These are phyloP conservation scores for Microcebus griseorufus DNA, from an alignment of 2,113 vertebrate species.

Conservation along the genomic window DNA sequence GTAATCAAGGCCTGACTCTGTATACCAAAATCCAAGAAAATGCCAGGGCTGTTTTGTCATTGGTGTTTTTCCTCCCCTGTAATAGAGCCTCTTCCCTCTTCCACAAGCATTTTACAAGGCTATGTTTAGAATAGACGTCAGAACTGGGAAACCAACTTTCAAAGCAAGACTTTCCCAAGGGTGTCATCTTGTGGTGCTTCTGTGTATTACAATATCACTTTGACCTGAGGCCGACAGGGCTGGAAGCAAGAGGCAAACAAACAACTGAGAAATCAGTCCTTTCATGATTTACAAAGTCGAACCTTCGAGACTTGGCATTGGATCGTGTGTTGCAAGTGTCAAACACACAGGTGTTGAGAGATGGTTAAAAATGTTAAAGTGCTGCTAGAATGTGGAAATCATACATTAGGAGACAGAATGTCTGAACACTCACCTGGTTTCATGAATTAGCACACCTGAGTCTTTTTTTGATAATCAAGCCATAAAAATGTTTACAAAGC, in stretches of 20 bases:
- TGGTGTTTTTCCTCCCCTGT: constrained; percentile 42
- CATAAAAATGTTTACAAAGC: constrained; percentile 25
- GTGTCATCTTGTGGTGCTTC: constrained; percentile 78
- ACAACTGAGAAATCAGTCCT: neutral
- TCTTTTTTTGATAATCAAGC: neutral
- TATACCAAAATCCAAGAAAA: constrained; percentile 54
- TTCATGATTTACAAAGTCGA: constrained; percentile 5
- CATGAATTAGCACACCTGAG: neutral
- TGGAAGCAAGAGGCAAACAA: constrained; percentile 9
- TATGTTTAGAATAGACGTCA: constrained; percentile 57
- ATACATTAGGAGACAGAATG: neutral
- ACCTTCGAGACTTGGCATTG: neutral
- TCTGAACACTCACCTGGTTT: neutral
- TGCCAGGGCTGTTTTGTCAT: constrained; percentile 46
- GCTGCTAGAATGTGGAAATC: neutral
- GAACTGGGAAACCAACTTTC: constrained; percentile 1
- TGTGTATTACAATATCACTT: neutral
- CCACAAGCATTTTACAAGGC: neutral
- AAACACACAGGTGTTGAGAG: neutral
- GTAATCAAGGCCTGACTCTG: constrained; percentile 66
- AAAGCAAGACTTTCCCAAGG: constrained; percentile 67
- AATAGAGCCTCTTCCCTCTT: constrained; percentile 48
- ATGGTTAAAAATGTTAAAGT: neutral
- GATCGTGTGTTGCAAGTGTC: neutral
- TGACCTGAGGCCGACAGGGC: neutral